These are phyloP conservation scores for Megaceryle alcyon DNA, from an alignment of 2,797 vertebrate genomes.

Conservation along the genomic window DNA sequence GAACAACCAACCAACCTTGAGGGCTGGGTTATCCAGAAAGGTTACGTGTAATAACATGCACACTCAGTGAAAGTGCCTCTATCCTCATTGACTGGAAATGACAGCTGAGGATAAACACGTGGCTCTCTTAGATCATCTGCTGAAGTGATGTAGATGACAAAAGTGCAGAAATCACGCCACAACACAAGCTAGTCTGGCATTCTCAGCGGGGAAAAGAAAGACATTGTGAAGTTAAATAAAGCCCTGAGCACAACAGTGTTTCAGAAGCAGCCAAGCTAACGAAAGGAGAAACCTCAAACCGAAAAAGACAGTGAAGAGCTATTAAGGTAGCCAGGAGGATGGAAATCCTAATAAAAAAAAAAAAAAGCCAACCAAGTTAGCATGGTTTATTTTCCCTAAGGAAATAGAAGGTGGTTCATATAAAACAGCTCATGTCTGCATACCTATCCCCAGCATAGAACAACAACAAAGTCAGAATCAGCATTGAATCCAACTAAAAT, in stretches of 20 bases:
- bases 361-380: not conserved
- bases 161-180: not conserved
- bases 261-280: not conserved
- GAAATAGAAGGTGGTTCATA: not conserved
- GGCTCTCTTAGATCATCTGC: not conserved
- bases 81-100: not conserved
- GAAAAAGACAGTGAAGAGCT: not conserved
- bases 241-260: not conserved
- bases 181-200: not conserved
- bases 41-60: not conserved
- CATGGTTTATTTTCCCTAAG: rapidly evolving
- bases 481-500: not conserved
- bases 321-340: not conserved
- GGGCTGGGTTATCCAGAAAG: not conserved
- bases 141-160: not conserved
- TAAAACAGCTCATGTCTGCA: not conserved
- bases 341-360: not conserved
- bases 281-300: not conserved
- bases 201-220: not conserved
- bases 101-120: not conserved
- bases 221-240: not conserved
- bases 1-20: not conserved
- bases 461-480: not conserved
- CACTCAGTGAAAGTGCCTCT: not conserved
- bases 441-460: not conserved